Conservation (phyloP, 2,113 vertebrate genomes). For the Hystrix cristata region DNA sequence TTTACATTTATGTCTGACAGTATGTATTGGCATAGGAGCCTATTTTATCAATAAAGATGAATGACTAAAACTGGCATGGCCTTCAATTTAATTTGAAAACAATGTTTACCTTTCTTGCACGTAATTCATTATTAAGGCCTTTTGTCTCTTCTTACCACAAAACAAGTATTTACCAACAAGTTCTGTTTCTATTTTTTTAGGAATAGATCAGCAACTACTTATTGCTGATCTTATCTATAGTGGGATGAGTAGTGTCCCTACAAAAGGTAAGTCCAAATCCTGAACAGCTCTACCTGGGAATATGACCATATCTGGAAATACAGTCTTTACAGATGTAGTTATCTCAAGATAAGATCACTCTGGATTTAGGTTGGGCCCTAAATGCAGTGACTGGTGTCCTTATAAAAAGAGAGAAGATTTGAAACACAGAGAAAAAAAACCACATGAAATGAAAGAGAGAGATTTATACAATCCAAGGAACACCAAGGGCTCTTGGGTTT, state of each 20-base stretch:
- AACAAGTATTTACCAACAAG: neutral
- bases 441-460: neutral
- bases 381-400: neutral
- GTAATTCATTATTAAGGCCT: neutral
- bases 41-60: constrained; percentile 90
- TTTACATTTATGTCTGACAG: constrained; percentile 81
- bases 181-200: neutral
- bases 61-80: constrained; percentile 67
- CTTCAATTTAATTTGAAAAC: constrained; percentile 58
- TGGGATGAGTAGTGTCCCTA: neutral
- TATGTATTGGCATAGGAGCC: constrained; percentile 85
- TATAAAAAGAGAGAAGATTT: neutral
- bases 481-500: neutral
- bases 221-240: neutral
- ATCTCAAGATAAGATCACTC: neutral
- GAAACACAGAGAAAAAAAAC: neutral
- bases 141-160: neutral
- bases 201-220: neutral
- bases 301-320: neutral
- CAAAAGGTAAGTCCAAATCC: too few species aligned
- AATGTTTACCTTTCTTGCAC: constrained; percentile 1
- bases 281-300: neutral
- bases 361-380: neutral
- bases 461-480: neutral
- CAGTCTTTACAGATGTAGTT: neutral